Percentiles rank a stretch among this genome's conserved stretches.
phyloP scores from a whole-genome alignment of 2,888 invertebrate genomes.

The Silvanus unidentatus region DNA sequence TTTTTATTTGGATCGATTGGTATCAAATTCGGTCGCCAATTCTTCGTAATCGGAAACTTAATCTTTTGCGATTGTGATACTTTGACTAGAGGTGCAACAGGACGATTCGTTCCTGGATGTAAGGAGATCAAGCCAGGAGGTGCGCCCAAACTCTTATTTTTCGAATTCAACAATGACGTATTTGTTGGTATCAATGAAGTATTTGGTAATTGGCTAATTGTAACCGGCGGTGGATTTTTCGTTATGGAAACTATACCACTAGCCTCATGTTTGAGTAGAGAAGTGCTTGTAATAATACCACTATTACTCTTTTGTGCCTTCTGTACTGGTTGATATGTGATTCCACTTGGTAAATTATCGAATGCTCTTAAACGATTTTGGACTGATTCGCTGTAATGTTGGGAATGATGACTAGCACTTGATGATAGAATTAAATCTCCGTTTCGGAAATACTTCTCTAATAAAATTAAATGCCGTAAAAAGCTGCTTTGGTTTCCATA shows the following conservation, averaged over 20 bases:
- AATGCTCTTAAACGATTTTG: conserved; percentile 71
- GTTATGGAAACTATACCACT: neutral
- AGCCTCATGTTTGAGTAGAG: neutral
- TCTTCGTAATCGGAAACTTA: conserved; percentile 54
- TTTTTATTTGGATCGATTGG: conserved; percentile 51
- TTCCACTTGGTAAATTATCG: conserved; percentile 53
- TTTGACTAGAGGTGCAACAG: conserved; percentile 34
- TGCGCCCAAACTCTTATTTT: conserved; percentile 22
- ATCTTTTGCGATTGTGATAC: conserved; percentile 43
- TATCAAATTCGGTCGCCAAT: conserved; percentile 67
- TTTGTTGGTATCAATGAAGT: conserved; percentile 30
- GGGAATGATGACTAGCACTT: conserved; percentile 67
- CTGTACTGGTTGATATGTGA: conserved; percentile 36
- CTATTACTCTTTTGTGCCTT: conserved; percentile 35
- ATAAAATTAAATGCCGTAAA: conserved; percentile 68
- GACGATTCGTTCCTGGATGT: conserved; percentile 35
- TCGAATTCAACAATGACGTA: conserved; percentile 14
- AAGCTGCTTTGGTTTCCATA: conserved; percentile 86
- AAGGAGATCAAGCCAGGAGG: conserved; percentile 43
- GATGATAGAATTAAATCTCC: conserved; percentile 71
- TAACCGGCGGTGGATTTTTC: conserved; percentile 28
- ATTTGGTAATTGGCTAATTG: conserved; percentile 39
- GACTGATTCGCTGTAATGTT: conserved; percentile 73
- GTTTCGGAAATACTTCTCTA: conserved; percentile 78
- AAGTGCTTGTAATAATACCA: conserved; percentile 26